These are phyloP conservation scores for Cabera pusaria DNA, from an alignment of 2,888 invertebrate genomes.

Conservation along the genomic window DNA sequence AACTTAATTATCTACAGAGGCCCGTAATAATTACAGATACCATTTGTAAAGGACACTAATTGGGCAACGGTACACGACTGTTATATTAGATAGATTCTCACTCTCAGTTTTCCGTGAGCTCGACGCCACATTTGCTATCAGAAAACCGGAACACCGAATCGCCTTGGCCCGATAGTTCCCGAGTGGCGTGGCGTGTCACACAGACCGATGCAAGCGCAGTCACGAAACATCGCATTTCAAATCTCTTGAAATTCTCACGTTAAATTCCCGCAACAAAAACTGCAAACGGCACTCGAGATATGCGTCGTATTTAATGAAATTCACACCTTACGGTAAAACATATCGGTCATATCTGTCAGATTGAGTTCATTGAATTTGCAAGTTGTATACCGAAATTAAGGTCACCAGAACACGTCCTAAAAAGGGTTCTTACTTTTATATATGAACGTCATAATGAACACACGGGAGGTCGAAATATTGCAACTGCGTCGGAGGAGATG, in stretches of 20 bases:
- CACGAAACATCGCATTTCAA: conserved; percentile 55
- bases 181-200: conserved; percentile 74
- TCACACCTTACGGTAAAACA: conserved; percentile 24
- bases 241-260: conserved; percentile 29
- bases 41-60: conserved; percentile 26
- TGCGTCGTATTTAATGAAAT: conserved; percentile 11
- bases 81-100: conserved; percentile 24
- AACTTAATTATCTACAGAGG: too few species aligned
- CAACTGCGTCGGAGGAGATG: conserved; percentile 6
- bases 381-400: conserved; percentile 13
- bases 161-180: conserved; percentile 71
- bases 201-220: conserved; percentile 54
- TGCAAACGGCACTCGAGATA: conserved; percentile 3
- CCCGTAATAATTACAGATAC: conserved; percentile 19
- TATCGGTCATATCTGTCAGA: conserved; percentile 15
- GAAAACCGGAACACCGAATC: conserved; percentile 63
- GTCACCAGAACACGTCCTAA: conserved; percentile 9
- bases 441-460: background rate
- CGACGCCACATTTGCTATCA: conserved; percentile 42
- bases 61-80: conserved; percentile 28
- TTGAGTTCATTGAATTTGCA: conserved; percentile 18
- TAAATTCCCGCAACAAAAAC: conserved; percentile 17
- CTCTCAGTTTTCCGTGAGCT: conserved; percentile 22
- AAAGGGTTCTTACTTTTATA: conserved; percentile 9
- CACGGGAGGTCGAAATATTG: conserved; percentile 16